phyloP scores from a whole-genome alignment of 2,797 vertebrate species.

The Coracias cyanogaster region DNA sequence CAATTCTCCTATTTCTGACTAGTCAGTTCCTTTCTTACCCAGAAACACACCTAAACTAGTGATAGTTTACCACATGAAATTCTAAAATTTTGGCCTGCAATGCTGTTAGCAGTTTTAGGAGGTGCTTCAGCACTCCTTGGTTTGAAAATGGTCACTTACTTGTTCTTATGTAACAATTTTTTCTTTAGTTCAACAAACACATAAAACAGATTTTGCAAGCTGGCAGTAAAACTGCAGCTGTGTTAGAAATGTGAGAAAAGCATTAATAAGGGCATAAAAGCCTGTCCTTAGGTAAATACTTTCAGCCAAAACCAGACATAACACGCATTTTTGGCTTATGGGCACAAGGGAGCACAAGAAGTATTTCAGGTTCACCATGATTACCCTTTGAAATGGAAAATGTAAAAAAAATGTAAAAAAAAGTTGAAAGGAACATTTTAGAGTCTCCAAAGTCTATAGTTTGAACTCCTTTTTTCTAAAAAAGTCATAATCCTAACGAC shows the following conservation, averaged over 20 bases:
- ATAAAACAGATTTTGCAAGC: not conserved
- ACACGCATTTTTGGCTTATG: not conserved
- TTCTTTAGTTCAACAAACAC: not conserved
- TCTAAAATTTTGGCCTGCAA: not conserved
- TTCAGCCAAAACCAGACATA: not conserved
- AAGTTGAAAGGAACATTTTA: not conserved
- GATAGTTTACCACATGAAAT: too few species aligned
- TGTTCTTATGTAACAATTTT: not conserved
- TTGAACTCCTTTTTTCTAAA: not conserved
- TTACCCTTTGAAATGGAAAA: not conserved
- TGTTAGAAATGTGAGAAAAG: not conserved
- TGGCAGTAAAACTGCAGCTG: not conserved
- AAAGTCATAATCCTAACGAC: not conserved
- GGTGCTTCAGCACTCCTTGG: not conserved
- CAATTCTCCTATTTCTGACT: not conserved
- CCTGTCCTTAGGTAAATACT: not conserved
- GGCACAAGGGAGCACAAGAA: not conserved
- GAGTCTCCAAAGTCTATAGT: not conserved
- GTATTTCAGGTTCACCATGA: not conserved
- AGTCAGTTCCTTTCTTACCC: not conserved
- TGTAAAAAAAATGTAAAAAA: not conserved
- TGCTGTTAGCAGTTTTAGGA: not conserved
- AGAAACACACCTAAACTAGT: not conserved
- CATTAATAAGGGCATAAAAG: not conserved
- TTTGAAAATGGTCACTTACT: not conserved